Base-by-base conservation (phyloP, 2,113 vertebrate species). In the Myiozetetes cayanensis region DNA sequence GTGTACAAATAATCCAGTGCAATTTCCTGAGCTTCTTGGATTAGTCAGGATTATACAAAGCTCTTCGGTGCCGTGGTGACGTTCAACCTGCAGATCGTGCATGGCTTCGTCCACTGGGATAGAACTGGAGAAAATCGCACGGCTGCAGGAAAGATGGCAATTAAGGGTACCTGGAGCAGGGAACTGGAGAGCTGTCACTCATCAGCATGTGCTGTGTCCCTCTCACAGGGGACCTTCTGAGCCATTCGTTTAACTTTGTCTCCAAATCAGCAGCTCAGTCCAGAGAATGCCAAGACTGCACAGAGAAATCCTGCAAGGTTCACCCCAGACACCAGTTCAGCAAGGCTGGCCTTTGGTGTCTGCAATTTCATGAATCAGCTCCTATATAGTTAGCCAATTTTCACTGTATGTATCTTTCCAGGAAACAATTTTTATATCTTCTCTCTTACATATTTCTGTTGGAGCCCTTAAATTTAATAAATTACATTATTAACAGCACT, bases 401-500 rank as follows among this genome's bases (percentile, higher is more conserved):
- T 89, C 81, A 49, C n/a, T 46, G 15, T 27, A 46, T 58, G 13
- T 17, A 18, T 88, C 82, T 56, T 90, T 71, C 68, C 79, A 89
- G 61, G 55, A 58, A 84, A 62, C 35, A 81, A 65, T 5, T 81
- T 90, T 86, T 67, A 37, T 78, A 65, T 66, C 76, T 76, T 41
- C 21, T 10, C 23, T 56, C 46, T 78, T 53, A 86, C 2, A 43
- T 58, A 65, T 91, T 92, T 93, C 73, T 78, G 14, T 58, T 75
- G 53, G 28, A 86, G 39, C 28, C 28, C 23, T 65, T 71, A 43
- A 77, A 10, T 53, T 73, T 33, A 78, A 82, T 95, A 94, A 84
- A 93, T 92, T 87, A 63, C 39, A 44, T 92, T 81, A 83, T 71
- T 81, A 75, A 79, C 43, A 56, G 59, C 50, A 37, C 59, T 92